Evolutionary conservation across 2,888 invertebrate species (phyloP).

Genomic region (Ophion ellenae): DNA sequence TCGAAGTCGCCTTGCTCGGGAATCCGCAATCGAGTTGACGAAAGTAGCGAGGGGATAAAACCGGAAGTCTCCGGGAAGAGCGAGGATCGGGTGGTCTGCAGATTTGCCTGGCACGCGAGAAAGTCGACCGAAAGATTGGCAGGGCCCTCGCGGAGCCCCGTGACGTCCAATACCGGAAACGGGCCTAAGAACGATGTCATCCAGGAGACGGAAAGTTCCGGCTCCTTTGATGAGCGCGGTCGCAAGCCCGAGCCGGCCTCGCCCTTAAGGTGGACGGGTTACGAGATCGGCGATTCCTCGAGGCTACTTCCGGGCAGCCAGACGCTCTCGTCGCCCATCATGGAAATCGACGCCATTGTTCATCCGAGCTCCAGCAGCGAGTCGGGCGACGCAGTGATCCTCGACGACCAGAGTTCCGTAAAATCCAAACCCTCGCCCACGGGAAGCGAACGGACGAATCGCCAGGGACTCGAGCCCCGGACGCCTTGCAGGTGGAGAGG

Average conservation of each 20-base stretch:
- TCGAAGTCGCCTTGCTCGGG: not conserved
- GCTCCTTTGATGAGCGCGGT: not conserved
- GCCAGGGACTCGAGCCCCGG: not conserved
- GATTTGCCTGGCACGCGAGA: constrained; percentile 17
- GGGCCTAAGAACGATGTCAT: not conserved
- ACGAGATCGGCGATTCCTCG: constrained; percentile 4
- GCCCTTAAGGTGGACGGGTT: constrained; percentile 12
- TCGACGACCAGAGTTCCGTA: not conserved
- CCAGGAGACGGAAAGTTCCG: not conserved
- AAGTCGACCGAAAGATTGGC: not conserved
- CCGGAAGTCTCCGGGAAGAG: not conserved
- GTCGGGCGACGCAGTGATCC: not conserved
- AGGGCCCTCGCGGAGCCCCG: not conserved
- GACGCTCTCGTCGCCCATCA: constrained; percentile 23
- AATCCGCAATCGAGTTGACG: no score
- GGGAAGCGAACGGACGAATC: not conserved
- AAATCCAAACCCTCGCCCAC: not conserved
- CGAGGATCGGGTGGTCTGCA: not conserved
- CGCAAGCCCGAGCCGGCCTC: not conserved
- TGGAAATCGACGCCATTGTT: constrained; percentile 53
- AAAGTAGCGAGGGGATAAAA: no score
- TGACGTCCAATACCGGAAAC: not conserved
- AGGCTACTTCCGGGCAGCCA: not conserved
- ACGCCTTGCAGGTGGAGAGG: constrained; percentile 3
- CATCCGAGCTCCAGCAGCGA: constrained; percentile 9